Percentiles rank a stretch among this genome's conserved stretches.
Conservation (phyloP, 1,140 invertebrate genomes). For the Drosophila eugracilis region DNA sequence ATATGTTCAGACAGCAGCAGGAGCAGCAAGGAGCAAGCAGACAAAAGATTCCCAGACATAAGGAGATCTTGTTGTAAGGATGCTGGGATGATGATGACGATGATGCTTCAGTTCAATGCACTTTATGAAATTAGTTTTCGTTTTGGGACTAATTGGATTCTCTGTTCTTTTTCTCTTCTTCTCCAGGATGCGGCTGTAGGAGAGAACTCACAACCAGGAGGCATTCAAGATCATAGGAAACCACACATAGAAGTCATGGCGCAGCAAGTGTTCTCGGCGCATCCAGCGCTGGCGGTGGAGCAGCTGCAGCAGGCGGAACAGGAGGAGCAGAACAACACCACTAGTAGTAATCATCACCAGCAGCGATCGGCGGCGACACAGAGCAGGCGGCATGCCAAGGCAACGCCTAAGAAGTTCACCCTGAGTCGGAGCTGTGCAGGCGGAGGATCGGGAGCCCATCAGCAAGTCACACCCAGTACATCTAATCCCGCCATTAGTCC, state of each 20-base stretch:
- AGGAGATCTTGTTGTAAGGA: slow-evolving; percentile 56
- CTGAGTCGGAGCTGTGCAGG: slow-evolving; percentile 63
- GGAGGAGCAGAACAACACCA: slow-evolving; percentile 27
- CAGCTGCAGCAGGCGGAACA: slow-evolving; percentile 72
- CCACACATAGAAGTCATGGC: slow-evolving; percentile 46
- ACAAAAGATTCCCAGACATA: slow-evolving; percentile 71
- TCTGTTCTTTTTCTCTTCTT: slow-evolving; percentile 22
- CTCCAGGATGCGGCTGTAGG: slow-evolving; percentile 64
- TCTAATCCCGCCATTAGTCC: slow-evolving; percentile 23
- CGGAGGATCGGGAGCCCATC: slow-evolving; percentile 15
- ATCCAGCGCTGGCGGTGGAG: slow-evolving; percentile 79
- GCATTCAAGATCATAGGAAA: slow-evolving; percentile 1
- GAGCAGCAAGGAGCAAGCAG: slow-evolving; percentile 33
- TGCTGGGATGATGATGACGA: slow-evolving; percentile 38
- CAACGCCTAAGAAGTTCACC: slow-evolving; percentile 72
- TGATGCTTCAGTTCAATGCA: slow-evolving; percentile 65
- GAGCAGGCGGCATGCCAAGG: slow-evolving; percentile 64
- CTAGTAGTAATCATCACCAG: slow-evolving; percentile 38
- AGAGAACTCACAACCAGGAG: slow-evolving; percentile 10
- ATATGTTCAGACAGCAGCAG: slow-evolving; percentile 70
- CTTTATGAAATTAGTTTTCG: slow-evolving; percentile 73
- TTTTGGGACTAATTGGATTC: slow-evolving; percentile 70
- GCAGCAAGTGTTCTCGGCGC: slow-evolving; percentile 78
- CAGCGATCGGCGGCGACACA: slow-evolving; percentile 14
- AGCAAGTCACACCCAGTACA: slow-evolving; percentile 18